Percentiles rank a stretch among this genome's conserved stretches.
phyloP scores from a whole-genome alignment of 2,797 vertebrate species.

The Mormyrus proboscirostris region DNA sequence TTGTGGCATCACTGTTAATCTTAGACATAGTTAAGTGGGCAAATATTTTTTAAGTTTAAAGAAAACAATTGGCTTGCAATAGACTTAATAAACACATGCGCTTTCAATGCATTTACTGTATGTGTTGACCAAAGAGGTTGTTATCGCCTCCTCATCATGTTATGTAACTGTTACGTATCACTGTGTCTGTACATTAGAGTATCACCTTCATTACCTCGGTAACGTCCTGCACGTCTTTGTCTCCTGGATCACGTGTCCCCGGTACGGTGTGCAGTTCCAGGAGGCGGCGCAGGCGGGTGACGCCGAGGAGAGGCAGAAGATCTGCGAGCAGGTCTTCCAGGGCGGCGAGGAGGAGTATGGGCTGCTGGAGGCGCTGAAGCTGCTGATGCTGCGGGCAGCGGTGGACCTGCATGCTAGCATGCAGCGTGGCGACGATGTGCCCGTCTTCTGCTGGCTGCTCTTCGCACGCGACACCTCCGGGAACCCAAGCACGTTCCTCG shows the following conservation, averaged over 20 bases:
- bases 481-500: conserved; percentile 78
- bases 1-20: not conserved
- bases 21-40: not conserved
- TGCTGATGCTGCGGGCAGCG: conserved; percentile 84
- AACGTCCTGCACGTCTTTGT: conserved; percentile 1
- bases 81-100: not conserved
- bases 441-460: conserved; percentile 89
- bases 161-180: not conserved
- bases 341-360: conserved; percentile 84
- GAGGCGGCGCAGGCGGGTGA: conserved; percentile 61
- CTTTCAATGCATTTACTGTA: not conserved
- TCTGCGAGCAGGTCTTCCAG: conserved; percentile 77
- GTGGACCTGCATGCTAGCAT: conserved; percentile 73
- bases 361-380: conserved; percentile 88
- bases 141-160: not conserved
- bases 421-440: conserved; percentile 72
- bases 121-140: not conserved
- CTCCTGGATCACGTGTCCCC: not conserved
- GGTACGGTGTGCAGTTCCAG: conserved; percentile 64
- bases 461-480: conserved; percentile 88
- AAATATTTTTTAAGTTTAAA: not conserved
- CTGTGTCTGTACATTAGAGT: not conserved
- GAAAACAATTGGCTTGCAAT: not conserved
- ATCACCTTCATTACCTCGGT: not conserved
- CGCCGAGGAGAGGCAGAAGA: conserved; percentile 60